A percentile compares a stretch with the other conserved stretches of the same genome.
Evolutionary conservation across 1,140 invertebrate genomes (phyloP).

Genomic region (Drosophila leontia): DNA sequence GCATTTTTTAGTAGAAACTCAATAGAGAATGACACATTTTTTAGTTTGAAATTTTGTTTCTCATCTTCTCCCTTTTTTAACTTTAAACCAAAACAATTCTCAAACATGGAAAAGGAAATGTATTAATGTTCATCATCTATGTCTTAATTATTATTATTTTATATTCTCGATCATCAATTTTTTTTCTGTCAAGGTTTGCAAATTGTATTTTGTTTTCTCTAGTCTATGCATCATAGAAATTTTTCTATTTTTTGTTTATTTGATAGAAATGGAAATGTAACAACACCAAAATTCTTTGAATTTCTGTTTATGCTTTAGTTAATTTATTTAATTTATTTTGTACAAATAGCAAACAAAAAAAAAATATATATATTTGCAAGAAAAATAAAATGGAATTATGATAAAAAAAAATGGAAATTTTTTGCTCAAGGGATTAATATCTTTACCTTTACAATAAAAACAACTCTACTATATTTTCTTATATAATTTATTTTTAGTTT

Average conservation of each 20-base stretch:
- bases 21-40: conserved; percentile 57
- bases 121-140: conserved; percentile 51
- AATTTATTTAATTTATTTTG: conserved; percentile 80
- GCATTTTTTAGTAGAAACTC: conserved; percentile 71
- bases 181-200: conserved; percentile 16
- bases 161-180: conserved; percentile 24
- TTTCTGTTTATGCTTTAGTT: conserved; percentile 77
- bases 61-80: conserved; percentile 21
- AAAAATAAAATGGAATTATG: conserved; percentile 67
- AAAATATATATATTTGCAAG: conserved; percentile 65
- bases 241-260: conserved; percentile 19
- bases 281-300: conserved; percentile 63
- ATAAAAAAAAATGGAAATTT: conserved; percentile 16
- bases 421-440: background rate
- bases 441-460: too few relatives aligned
- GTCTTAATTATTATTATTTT: conserved; percentile 43
- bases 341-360: conserved; percentile 66
- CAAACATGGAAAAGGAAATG: conserved; percentile 51
- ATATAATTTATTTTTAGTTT: too few relatives aligned
- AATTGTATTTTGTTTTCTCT: conserved; percentile 52
- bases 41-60: conserved; percentile 31
- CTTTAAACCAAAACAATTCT: conserved; percentile 47
- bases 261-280: conserved; percentile 40
- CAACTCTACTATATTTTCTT: too few relatives aligned
- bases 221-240: conserved; percentile 54